Evolutionary conservation across 2,113 vertebrate genomes (phyloP), one percentile per base, ranked within the genome.

Genomic region (Phaethornis superciliosus): DNA sequence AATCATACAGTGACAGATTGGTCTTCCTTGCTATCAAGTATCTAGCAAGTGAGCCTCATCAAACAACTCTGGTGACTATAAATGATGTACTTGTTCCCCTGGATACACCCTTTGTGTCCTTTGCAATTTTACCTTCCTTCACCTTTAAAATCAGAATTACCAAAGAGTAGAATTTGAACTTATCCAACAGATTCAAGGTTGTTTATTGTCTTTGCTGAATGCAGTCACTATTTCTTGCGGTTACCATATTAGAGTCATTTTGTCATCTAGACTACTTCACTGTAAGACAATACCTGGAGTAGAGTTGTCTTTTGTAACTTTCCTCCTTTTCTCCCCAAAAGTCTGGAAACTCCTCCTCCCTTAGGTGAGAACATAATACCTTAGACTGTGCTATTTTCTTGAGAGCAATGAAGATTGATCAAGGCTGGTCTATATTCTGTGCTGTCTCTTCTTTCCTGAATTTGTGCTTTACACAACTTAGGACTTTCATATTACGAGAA

Each of bases 1-100:
- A 90, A 93, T 72, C 80, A 75, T 81, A 90, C 88, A 93, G 67
- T 96, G 94, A 94, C 93, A 95, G 94, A 95, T 84, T 49, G 85
- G 88, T 85, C 85, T 93, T 90, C 74, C 83, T 72, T 89, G 84
- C 85, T 96, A 96, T 95, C 95, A 81, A 60, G 85, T 86, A 95
- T 94, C 86, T 82, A 89, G 77, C 83, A 94, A 96, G 86, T 59
- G 49, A 96, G 51, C 51, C 59, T 93, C 91, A 94, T 85, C 82
- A 91, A 88, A 91, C 78, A 94, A 60, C 33, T 65, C 72, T 35
- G 49, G 88, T 0, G 33, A 92, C 85, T 94, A 76, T 75, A 79
- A 96, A 95, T 88, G 4, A 83, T 93, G 94, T 81, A 90, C 59
- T 56, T 91, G 68, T 78, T 95, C 80, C 55, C 65, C 77, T 85